Conservation (phyloP, 1,140 invertebrate genomes). For the Nomia melanderi region DNA sequence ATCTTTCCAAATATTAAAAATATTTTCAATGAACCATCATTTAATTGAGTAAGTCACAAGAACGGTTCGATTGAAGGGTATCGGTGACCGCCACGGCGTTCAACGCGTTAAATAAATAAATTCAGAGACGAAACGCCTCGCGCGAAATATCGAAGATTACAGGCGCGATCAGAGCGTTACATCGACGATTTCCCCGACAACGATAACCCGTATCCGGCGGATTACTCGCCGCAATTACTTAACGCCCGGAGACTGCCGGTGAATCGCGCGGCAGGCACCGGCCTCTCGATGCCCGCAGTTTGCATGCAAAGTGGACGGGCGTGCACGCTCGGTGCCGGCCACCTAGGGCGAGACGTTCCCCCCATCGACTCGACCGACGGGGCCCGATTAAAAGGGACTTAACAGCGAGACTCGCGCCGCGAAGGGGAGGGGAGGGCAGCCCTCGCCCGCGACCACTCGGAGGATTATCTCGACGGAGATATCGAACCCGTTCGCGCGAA, state of each 20-base stretch:
- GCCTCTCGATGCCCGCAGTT: constrained; percentile 55
- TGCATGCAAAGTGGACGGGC: constrained; percentile 69
- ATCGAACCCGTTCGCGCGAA: constrained; percentile 29
- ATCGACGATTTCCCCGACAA: constrained; percentile 39
- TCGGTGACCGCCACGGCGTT: too few relatives aligned
- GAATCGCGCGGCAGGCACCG: constrained; percentile 10
- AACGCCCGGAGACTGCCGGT: constrained; percentile 59
- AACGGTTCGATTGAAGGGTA: too few relatives aligned
- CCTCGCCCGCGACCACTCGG: too few relatives aligned
- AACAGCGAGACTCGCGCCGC: constrained; percentile 26
- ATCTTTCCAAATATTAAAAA: too few relatives aligned
- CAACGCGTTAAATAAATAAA: too few relatives aligned
- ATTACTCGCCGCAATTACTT: constrained; percentile 75
- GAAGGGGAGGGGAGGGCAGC: too few relatives aligned
- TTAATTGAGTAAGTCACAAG: too few relatives aligned
- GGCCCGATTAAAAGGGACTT: constrained; percentile 39
- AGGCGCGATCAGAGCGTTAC: constrained; percentile 20
- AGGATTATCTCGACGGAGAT: constrained; percentile 50
- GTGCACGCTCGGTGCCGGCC: constrained; percentile 5
- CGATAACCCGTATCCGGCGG: constrained; percentile 73
- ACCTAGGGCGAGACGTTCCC: constrained; percentile 24
- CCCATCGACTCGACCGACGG: background rate
- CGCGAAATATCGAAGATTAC: constrained; percentile 33
- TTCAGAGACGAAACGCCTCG: too few relatives aligned
- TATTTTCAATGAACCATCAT: too few relatives aligned